Evolutionary conservation across 2,113 vertebrate genomes (phyloP).

Genomic region (Xyliphius kryptos): DNA sequence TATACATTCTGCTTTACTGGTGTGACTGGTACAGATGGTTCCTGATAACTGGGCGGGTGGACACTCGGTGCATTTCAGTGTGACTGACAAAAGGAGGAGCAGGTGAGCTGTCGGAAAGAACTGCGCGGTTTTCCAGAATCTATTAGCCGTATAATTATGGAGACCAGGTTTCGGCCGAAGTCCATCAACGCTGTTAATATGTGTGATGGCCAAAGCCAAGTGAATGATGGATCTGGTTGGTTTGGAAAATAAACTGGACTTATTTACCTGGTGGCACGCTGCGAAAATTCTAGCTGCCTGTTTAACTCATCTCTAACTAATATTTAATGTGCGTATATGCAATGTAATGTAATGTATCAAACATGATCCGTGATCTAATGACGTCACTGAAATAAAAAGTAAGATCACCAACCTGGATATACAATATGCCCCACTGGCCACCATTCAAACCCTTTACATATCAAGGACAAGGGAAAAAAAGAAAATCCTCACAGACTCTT

Average conservation of each 20-base stretch:
- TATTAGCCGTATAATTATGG: slow-evolving; percentile 52
- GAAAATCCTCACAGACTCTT: too few species aligned
- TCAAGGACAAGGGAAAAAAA: too few species aligned
- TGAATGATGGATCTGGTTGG: neutral
- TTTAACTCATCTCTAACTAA: too few species aligned
- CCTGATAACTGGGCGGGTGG: slow-evolving; percentile 54
- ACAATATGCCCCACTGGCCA: too few species aligned
- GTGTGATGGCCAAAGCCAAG: slow-evolving; percentile 22
- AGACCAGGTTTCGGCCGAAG: slow-evolving; percentile 53
- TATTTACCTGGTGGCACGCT: too few species aligned
- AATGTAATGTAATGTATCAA: too few species aligned
- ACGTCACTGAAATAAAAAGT: too few species aligned
- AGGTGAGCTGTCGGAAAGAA: slow-evolving; percentile 46
- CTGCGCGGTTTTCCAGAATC: slow-evolving; percentile 5
- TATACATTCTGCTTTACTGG: slow-evolving; percentile 66
- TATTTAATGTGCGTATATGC: too few species aligned
- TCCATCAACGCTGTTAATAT: slow-evolving; percentile 42
- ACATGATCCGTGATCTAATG: too few species aligned
- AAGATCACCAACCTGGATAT: too few species aligned
- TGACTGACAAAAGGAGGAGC: slow-evolving; percentile 46
- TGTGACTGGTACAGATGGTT: slow-evolving; percentile 67
- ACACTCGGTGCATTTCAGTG: slow-evolving; percentile 24
- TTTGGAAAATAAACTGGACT: neutral
- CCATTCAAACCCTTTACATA: too few species aligned
- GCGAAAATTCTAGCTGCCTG: too few species aligned